phyloP scores from a whole-genome alignment of 2,888 invertebrate genomes.

The Tetanocera ferruginea region DNA sequence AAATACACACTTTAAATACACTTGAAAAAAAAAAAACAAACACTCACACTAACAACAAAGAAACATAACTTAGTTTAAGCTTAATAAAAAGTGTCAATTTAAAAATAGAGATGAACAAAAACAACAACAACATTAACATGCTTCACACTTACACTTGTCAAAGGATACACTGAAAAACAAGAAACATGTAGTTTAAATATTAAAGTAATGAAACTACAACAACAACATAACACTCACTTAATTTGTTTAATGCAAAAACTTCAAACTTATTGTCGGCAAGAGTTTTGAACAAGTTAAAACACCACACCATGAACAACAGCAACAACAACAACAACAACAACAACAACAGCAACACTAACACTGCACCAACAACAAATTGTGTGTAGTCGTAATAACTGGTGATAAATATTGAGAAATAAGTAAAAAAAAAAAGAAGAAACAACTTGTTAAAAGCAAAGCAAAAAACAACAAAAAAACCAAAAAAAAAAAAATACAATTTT shows the following conservation, averaged over 20 bases:
- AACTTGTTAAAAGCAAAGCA: slow-evolving; percentile 39
- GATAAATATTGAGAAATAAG: slow-evolving; percentile 61
- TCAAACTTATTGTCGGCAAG: slow-evolving; percentile 15
- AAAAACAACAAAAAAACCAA: slow-evolving; percentile 44
- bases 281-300: slow-evolving; percentile 24
- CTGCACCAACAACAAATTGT: slow-evolving; percentile 53
- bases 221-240: slow-evolving; percentile 11
- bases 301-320: slow-evolving; percentile 31
- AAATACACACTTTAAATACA: slow-evolving; percentile 25
- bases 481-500: slow-evolving; percentile 36
- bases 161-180: slow-evolving; percentile 28
- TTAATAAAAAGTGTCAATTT: slow-evolving; percentile 49
- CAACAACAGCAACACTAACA: slow-evolving; percentile 52
- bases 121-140: slow-evolving; percentile 26
- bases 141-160: slow-evolving; percentile 33
- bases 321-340: slow-evolving; percentile 46
- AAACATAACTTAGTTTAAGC: slow-evolving; percentile 35
- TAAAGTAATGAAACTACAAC: slow-evolving; percentile 25
- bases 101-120: slow-evolving; percentile 41
- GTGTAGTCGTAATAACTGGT: slow-evolving; percentile 68
- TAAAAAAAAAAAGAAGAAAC: slow-evolving; percentile 55
- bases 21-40: slow-evolving; percentile 36
- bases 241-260: slow-evolving; percentile 46
- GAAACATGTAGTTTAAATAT: not conserved
- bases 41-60: slow-evolving; percentile 34